phyloP scores from a whole-genome alignment of 1,140 invertebrate species.

The Brachionus rotundiformis region DNA sequence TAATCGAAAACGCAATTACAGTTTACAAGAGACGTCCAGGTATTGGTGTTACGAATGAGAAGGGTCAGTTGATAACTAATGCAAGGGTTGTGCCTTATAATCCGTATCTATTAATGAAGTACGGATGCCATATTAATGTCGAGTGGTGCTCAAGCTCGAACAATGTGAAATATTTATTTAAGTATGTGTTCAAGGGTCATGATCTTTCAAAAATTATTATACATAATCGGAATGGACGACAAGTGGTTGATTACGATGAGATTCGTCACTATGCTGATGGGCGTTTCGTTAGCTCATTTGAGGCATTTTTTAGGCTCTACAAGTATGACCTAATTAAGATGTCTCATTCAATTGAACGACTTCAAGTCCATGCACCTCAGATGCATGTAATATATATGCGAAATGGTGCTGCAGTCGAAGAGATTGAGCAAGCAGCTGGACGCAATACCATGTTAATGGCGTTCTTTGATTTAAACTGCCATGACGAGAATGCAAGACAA shows the following conservation, averaged over 20 bases:
- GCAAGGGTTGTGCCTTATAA: slow-evolving; percentile 53
- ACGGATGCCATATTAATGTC: slow-evolving; percentile 54
- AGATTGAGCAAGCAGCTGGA: no score
- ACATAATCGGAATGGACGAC: no score
- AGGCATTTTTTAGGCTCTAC: no score
- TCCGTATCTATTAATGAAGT: slow-evolving; percentile 49
- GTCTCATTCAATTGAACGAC: neutral
- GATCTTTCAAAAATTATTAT: no score
- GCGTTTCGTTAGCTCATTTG: no score
- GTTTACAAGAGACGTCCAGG: slow-evolving; percentile 30
- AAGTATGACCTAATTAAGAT: neutral
- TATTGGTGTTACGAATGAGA: slow-evolving; percentile 3
- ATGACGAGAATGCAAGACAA: neutral
- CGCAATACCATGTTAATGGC: no score
- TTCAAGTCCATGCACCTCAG: neutral
- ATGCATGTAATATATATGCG: neutral
- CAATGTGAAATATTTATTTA: slow-evolving; percentile 58
- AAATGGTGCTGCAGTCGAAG: no score
- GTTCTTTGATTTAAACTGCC: neutral
- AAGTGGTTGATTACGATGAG: no score
- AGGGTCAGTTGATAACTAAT: slow-evolving; percentile 34
- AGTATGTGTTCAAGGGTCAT: no score
- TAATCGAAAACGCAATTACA: slow-evolving; percentile 53
- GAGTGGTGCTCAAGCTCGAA: slow-evolving; percentile 53
- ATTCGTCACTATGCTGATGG: no score